These are phyloP conservation scores for Aegotheles bennettii DNA, from an alignment of 2,113 vertebrate species.

Conservation along the genomic window DNA sequence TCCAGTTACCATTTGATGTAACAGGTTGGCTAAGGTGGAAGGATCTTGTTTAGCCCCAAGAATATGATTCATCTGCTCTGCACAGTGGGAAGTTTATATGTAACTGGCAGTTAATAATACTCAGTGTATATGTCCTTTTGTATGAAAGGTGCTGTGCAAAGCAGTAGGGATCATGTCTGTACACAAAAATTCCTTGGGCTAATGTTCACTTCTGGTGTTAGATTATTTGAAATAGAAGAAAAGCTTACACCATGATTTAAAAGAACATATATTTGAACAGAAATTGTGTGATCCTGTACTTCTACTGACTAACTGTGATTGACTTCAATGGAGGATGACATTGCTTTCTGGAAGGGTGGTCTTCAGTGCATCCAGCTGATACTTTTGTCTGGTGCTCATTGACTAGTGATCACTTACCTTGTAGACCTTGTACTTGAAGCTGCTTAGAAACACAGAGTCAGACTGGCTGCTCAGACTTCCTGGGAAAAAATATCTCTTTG, in stretches of 20 bases:
- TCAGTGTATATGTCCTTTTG: background rate
- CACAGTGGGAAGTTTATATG: background rate
- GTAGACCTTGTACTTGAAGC: background rate
- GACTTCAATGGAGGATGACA: rapidly evolving
- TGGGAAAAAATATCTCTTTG: background rate
- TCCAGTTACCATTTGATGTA: background rate
- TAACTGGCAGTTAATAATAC: background rate
- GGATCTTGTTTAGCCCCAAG: background rate
- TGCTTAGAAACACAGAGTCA: background rate
- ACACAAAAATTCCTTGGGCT: background rate
- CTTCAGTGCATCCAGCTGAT: background rate
- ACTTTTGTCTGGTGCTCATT: background rate
- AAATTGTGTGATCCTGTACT: background rate
- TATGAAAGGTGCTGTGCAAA: background rate
- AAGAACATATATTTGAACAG: background rate
- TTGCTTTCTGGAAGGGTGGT: background rate
- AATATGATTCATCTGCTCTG: background rate
- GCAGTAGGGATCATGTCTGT: background rate
- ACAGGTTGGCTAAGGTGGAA: background rate
- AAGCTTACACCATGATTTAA: background rate
- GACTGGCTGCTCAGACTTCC: background rate
- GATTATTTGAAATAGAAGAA: background rate
- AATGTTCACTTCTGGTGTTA: background rate
- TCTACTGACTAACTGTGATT: background rate
- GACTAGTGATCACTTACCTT: background rate